These are phyloP conservation scores for Hystrix brachyura DNA, from an alignment of 2,113 vertebrate genomes.

Conservation along the genomic window DNA sequence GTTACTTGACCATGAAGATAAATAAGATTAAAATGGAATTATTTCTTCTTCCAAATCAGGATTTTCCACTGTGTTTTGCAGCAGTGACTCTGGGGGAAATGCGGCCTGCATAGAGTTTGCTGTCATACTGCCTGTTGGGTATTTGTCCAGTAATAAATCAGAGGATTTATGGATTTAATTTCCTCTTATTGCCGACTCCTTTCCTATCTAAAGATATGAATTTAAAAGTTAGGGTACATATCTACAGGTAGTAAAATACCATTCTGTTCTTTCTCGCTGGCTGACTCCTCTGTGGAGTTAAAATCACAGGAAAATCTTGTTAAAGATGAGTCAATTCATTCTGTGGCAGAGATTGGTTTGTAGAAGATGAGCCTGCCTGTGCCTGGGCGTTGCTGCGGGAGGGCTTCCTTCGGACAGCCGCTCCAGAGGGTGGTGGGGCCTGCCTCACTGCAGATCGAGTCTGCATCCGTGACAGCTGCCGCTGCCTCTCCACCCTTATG, in stretches of 20 bases:
- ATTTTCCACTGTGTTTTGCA: conserved; percentile 69
- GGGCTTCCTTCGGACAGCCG: neutral
- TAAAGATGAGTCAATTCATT: conserved; percentile 67
- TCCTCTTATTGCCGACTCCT: conserved; percentile 73
- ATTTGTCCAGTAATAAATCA: conserved; percentile 79
- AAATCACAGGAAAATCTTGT: conserved; percentile 66
- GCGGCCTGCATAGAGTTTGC: neutral
- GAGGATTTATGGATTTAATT: conserved; percentile 86
- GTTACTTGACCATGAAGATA: conserved; percentile 78
- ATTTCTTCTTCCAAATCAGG: conserved; percentile 75
- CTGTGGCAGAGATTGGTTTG: neutral
- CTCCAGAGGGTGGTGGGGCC: neutral
- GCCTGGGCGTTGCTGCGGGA: rapidly evolving
- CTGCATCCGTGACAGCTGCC: neutral
- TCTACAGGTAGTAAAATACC: conserved; percentile 75
- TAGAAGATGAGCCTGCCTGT: neutral
- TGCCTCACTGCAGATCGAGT: neutral
- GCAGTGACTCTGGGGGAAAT: conserved; percentile 54
- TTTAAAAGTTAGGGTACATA: conserved; percentile 71
- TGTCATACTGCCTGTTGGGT: neutral
- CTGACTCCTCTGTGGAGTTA: conserved; percentile 55
- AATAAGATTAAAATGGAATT: conserved; percentile 82
- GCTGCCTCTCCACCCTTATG: neutral
- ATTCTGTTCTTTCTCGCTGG: conserved; percentile 59
- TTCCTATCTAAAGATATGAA: conserved; percentile 73